Evolutionary conservation across 2,113 vertebrate species (phyloP).

Genomic region (Zootoca vivipara): DNA sequence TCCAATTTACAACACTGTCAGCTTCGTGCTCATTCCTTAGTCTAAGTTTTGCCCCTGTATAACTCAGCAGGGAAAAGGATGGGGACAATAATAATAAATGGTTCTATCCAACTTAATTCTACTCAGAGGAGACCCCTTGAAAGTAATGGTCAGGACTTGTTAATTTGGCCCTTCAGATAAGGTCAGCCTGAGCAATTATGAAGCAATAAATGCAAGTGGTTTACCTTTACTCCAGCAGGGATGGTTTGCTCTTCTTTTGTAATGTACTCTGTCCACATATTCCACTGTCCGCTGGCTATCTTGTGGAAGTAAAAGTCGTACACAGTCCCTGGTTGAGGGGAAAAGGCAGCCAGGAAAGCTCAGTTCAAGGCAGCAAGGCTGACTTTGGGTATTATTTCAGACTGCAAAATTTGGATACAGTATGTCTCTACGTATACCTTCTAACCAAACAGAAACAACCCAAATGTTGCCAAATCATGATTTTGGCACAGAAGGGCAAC

Average conservation of each 20-base stretch:
- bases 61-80: too few species aligned
- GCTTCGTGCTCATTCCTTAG: too few species aligned
- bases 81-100: too few species aligned
- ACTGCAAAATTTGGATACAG: neutral
- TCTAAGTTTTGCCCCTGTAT: too few species aligned
- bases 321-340: slow-evolving; percentile 78
- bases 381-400: neutral
- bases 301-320: slow-evolving; percentile 93
- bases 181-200: neutral
- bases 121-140: neutral
- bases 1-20: too few species aligned
- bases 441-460: neutral
- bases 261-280: slow-evolving; percentile 85
- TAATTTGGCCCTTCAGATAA: neutral
- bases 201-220: neutral
- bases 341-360: neutral
- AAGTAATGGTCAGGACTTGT: too few species aligned
- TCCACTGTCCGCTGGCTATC: slow-evolving; percentile 84
- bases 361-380: slow-evolving; percentile 12
- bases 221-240: slow-evolving; percentile 80
- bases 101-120: neutral
- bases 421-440: neutral
- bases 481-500: neutral
- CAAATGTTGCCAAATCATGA: neutral
- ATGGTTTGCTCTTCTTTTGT: slow-evolving; percentile 82